Evolutionary conservation across 1,140 invertebrate genomes (phyloP).

Genomic region (Drosophila cardini): DNA sequence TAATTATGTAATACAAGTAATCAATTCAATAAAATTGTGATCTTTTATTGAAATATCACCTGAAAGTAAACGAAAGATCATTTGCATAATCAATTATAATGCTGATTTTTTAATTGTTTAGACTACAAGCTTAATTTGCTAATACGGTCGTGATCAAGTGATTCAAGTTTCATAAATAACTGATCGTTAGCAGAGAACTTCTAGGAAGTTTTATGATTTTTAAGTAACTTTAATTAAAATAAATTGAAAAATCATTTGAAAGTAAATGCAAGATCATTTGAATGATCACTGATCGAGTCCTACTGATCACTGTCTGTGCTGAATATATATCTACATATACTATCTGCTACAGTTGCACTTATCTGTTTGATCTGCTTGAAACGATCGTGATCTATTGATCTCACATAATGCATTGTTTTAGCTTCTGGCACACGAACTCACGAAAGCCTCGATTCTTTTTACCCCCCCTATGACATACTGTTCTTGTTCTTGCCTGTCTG

Average conservation of each 20-base stretch:
- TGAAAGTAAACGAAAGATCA: not conserved
- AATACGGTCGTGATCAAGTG: conserved; percentile 30
- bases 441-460: conserved; percentile 35
- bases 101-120: not conserved
- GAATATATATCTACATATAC: not conserved
- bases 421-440: conserved; percentile 54
- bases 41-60: too few relatives aligned
- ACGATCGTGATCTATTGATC: conserved; percentile 68
- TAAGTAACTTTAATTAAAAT: not conserved
- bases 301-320: not conserved
- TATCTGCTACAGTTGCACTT: conserved; percentile 1
- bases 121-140: conserved; percentile 1
- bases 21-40: too few relatives aligned
- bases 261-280: not conserved
- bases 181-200: not conserved
- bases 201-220: not conserved
- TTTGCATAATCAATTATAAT: not conserved
- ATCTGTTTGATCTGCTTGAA: conserved; percentile 18
- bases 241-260: not conserved
- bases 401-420: conserved; percentile 59
- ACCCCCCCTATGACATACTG: too few relatives aligned
- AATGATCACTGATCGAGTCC: not conserved
- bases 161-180: not conserved
- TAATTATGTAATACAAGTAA: too few relatives aligned
- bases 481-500: too few relatives aligned